A percentile compares a stretch with the other conserved stretches of the same genome.
Evolutionary conservation across 1,140 invertebrate genomes (phyloP).

Genomic region (Drosophila pectinifera): DNA sequence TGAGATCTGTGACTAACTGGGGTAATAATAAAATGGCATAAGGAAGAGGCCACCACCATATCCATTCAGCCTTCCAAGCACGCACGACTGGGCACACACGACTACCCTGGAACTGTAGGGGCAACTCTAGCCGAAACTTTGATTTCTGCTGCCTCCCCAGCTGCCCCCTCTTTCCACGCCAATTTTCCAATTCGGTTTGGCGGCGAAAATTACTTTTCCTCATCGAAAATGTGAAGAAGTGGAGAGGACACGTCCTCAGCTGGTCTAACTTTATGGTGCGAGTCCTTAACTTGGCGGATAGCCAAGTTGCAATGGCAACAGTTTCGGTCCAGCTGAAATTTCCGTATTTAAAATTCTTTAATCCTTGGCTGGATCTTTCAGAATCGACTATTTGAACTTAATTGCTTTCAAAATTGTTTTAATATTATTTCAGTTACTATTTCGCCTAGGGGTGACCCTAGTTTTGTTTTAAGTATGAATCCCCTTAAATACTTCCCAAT

Average conservation of each 20-base stretch:
- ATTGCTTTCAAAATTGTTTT: too few species aligned
- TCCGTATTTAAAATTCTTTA: too few species aligned
- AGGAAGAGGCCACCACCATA: background rate
- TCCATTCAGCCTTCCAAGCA: slow-evolving; percentile 14
- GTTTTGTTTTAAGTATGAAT: too few species aligned
- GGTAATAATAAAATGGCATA: background rate
- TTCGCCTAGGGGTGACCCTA: too few species aligned
- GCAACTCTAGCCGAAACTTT: slow-evolving; percentile 19
- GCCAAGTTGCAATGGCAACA: background rate
- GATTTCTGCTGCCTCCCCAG: slow-evolving; percentile 11
- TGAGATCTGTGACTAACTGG: background rate
- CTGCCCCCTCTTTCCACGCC: background rate
- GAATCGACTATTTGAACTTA: too few species aligned
- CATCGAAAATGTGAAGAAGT: slow-evolving; percentile 1
- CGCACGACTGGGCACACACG: slow-evolving; percentile 42
- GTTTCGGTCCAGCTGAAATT: too few species aligned
- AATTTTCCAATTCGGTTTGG: slow-evolving; percentile 23
- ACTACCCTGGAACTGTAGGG: slow-evolving; percentile 21
- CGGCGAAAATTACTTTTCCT: slow-evolving; percentile 29
- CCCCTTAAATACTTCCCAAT: background rate
- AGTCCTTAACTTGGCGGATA: background rate
- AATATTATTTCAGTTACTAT: background rate
- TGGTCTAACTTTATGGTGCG: slow-evolving; percentile 2
- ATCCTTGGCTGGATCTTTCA: too few species aligned
- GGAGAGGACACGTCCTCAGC: slow-evolving; percentile 1